Evolutionary conservation across 2,888 invertebrate genomes (phyloP).

Genomic region (Acrobasis repandana): DNA sequence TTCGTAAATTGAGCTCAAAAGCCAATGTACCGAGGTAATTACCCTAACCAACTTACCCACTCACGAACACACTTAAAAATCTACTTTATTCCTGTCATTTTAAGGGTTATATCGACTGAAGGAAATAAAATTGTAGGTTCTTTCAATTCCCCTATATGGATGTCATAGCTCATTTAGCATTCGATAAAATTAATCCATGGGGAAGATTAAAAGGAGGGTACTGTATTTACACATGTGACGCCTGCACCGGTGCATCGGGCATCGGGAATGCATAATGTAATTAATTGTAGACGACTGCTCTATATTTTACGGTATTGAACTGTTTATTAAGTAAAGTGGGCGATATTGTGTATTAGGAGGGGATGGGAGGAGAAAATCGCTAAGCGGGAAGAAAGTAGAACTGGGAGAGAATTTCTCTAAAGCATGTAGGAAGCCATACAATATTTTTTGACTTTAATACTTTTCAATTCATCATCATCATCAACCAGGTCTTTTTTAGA

Average conservation of each 20-base stretch:
- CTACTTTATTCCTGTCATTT: conserved; percentile 40
- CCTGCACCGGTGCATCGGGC: conserved; percentile 39
- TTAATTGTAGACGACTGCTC: conserved; percentile 60
- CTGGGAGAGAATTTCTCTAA: too few species aligned
- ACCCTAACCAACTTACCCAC: conserved; percentile 38
- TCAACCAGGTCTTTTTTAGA: too few species aligned
- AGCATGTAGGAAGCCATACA: too few species aligned
- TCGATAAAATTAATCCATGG: conserved; percentile 77
- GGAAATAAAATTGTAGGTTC: conserved; percentile 40
- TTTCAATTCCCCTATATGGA: conserved; percentile 59
- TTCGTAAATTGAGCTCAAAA: conserved; percentile 80
- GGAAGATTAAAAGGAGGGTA: conserved; percentile 64
- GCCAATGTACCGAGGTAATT: conserved; percentile 59
- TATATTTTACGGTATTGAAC: conserved; percentile 41
- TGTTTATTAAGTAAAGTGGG: conserved; percentile 41
- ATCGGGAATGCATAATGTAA: conserved; percentile 61
- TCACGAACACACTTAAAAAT: conserved; percentile 33
- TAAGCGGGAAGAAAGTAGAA: too few species aligned
- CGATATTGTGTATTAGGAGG: conserved; percentile 12
- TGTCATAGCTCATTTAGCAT: conserved; percentile 81
- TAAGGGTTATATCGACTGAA: conserved; percentile 37
- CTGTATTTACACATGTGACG: conserved; percentile 68
- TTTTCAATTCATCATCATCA: too few species aligned
- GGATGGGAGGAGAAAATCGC: background rate
- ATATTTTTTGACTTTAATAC: too few species aligned